Conservation (phyloP, 2,113 vertebrate species). For the Peucedramus taeniatus region DNA sequence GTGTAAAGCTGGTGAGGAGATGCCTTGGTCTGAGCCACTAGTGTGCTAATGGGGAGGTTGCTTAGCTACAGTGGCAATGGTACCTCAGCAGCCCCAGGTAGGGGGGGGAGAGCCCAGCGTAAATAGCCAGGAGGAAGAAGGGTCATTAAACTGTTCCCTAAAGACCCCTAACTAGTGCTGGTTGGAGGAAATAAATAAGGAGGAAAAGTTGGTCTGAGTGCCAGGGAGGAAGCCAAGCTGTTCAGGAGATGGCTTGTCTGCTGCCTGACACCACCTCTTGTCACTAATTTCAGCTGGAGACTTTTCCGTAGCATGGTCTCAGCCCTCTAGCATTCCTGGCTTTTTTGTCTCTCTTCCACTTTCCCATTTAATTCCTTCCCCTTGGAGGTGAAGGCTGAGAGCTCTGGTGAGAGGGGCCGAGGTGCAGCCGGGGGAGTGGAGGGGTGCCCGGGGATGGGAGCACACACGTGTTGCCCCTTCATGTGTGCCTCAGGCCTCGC, state of each 20-base stretch:
- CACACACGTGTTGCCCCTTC: neutral
- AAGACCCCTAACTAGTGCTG: conserved; percentile 17
- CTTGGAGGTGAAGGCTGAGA: neutral
- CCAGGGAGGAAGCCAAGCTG: neutral
- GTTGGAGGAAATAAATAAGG: conserved; percentile 42
- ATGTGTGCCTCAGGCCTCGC: rapidly evolving
- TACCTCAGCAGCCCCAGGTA: neutral
- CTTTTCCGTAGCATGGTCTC: neutral
- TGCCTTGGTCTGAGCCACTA: neutral
- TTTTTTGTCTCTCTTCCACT: neutral
- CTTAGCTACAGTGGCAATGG: conserved; percentile 5
- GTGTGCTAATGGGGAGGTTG: conserved; percentile 39
- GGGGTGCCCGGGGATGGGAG: neutral
- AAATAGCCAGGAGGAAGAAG: conserved; percentile 15
- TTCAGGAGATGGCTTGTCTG: conserved; percentile 1
- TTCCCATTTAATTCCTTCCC: neutral
- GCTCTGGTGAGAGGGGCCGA: neutral
- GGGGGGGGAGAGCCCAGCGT: neutral
- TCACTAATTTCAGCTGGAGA: neutral
- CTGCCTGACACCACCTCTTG: neutral
- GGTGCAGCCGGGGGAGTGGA: rapidly evolving
- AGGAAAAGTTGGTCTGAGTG: conserved; percentile 15
- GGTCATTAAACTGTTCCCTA: conserved; percentile 46
- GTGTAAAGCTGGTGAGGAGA: neutral
- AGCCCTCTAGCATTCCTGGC: neutral